Evolutionary conservation across 2,888 invertebrate genomes (phyloP), one percentile per base, ranked within the genome.

Genomic region (Lochmaea crataegi): DNA sequence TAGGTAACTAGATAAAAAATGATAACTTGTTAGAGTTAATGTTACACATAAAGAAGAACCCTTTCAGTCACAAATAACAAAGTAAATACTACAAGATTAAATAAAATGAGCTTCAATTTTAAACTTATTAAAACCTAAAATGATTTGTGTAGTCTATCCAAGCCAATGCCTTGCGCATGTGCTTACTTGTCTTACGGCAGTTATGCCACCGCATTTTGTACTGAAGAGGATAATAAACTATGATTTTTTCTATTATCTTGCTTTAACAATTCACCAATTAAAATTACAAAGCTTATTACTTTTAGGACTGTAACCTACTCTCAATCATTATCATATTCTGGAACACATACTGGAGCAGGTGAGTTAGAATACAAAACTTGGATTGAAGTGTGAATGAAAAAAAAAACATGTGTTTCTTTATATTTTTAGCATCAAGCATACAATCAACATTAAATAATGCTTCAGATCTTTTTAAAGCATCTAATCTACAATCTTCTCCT

Each of bases 241-340:
- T n/a, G n/a, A n/a, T n/a, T n/a, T n/a, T n/a, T n/a, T n/a, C n/a
- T n/a, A n/a, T n/a, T n/a, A n/a, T n/a, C n/a, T n/a, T n/a, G n/a
- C n/a, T n/a, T n/a, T n/a, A n/a, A n/a, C n/a, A n/a, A n/a, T n/a
- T n/a, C n/a, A n/a, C 32, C 6, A 38, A 38, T 38, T 9, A 45
- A 45, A 45, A 45, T 45, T 45, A 45, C 14, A n/a, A 12, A 48
- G n/a, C 2, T 48, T 48, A n/a, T n/a, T 0, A 48, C 6, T 53
- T 53, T 53, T 53, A 53, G 53, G 18, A 53, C 53, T 53, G 18
- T 53, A 10, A 53, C n/a, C 16, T 53, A 53, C 18, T 53, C 53
- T 53, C 14, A 51, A 51, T 51, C 51, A n/a, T 53, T 9, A 10
- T 53, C 16, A 10, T 48, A 48, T 48, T n/a, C n/a, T n/a, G 18